Base-by-base conservation (phyloP, 1,140 invertebrate species). In the Macrobrachium rosenbergii region DNA sequence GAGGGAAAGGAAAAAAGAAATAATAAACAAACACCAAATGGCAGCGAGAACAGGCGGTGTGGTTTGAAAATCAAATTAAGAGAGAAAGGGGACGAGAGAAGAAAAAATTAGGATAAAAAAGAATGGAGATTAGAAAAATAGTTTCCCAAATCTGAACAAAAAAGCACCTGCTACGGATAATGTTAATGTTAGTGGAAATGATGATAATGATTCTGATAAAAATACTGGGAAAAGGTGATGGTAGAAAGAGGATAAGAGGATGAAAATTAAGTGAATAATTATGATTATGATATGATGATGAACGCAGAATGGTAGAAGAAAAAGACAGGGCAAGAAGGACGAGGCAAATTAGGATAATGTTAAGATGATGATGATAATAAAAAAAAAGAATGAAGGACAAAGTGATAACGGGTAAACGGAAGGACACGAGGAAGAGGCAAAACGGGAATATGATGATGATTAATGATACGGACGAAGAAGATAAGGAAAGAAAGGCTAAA, bases 261-360 rank as follows among this genome's bases (percentile, higher is more conserved):
- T 63, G 78, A 43, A 45, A 67, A 37, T 64, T 59, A 67, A 45
- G 21, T 43, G 78, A 81, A 63, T 45, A 52, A 67, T 60, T 45
- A 63, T 64, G n/a, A n/a, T n/a, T n/a, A n/a, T n/a, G n/a, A n/a
- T n/a, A n/a, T n/a, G n/a, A n/a, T n/a, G 63, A 67, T 60, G 67
- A 52, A 67, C n/a, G 67, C 19, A 45, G 43, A 67, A 43, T 69
- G 63, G 60, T n/a, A n/a, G n/a, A n/a, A n/a, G n/a, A n/a, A n/a
- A n/a, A n/a, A n/a, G n/a, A n/a, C n/a, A n/a, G n/a, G n/a, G n/a
- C n/a, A n/a, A n/a, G n/a, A 69, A 67, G 58, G 63, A 72, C 28
- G 63, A 72, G 67, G 67, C 63, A 72, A 58, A 72, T 43, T 58
- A 19, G 43, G 16, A 45, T 21, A 69, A 28, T 19, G 62, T n/a